Evolutionary conservation across 2,888 invertebrate genomes (phyloP), one percentile per base, ranked within the genome.

Genomic region (Tetheella fluctuosa): DNA sequence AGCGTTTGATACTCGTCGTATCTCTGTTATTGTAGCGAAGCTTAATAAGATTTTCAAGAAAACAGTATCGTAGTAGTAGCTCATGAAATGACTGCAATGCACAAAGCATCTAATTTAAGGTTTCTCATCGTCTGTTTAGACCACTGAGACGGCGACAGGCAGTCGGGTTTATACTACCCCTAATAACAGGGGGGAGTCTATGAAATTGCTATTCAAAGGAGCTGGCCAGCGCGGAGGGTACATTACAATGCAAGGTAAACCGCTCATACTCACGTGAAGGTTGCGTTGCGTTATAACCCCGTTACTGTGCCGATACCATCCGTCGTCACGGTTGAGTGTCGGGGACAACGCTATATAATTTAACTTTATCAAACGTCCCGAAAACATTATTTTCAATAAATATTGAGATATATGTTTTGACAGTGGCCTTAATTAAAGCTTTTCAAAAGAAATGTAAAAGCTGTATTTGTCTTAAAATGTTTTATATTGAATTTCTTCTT

Each of bases 131-230:
- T 82, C 78, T 81, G 77, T 81, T 84, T 84, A 83, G 79, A 81
- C 69, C 78, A 74, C 74, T 76, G 79, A 79, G 74, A 74, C 77
- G 86, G 85, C 84, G 84, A 82, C 84, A 80, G 71, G 70, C 73
- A 77, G 84, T 79, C 81, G 80, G 80, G 82, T 77, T 85, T 88
- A 84, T 86, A 86, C 79, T 81, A 70, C 84, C 84, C 84, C 71
- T 88, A 90, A 90, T 89, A 85, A 87, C 77, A 84, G 84, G 83
- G 86, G 77, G 76, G 81, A 79, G 77, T 77, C 80, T 83, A 83
- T 83, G 78, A 88, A 88, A 90, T 88, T 85, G 84, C 83, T 85
- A 83, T 84, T 85, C 81, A 83, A 83, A 87, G 83, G 79, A 83
- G 83, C 84, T 77, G 79, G 82, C 76, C 73, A 80, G 76, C 77